phyloP scores from a whole-genome alignment of 2,113 vertebrate genomes.

The Aramus guarauna region DNA sequence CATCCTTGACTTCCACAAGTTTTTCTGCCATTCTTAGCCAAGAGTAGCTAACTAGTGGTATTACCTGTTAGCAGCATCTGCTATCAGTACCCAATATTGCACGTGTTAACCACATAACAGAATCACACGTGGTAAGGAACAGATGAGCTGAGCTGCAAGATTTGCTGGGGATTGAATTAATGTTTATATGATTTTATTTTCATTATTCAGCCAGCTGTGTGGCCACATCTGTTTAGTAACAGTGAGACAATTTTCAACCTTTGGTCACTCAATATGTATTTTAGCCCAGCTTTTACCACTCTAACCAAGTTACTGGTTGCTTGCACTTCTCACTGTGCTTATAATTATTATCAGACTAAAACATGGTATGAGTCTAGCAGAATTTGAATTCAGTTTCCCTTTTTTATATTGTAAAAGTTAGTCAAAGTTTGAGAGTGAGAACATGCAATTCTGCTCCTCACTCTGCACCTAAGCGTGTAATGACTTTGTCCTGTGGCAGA shows the following conservation, averaged over 20 bases:
- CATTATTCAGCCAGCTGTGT: neutral
- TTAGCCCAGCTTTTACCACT: neutral
- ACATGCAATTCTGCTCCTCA: neutral
- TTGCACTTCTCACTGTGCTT: neutral
- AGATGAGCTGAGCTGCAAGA: neutral
- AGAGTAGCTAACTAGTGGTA: neutral
- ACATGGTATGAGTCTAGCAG: neutral
- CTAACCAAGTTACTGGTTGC: neutral
- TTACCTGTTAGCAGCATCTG: neutral
- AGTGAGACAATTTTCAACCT: neutral
- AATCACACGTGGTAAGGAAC: neutral
- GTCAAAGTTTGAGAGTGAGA: neutral
- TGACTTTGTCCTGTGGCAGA: neutral
- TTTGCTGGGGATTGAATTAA: neutral
- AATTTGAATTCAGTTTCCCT: neutral
- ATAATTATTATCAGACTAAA: neutral
- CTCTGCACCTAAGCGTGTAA: neutral
- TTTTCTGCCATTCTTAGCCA: neutral
- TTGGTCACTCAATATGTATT: neutral
- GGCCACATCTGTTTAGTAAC: neutral
- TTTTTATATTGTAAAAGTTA: neutral
- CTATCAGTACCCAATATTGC: neutral
- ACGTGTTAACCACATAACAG: neutral
- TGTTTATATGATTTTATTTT: constrained; percentile 6
- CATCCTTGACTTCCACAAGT: neutral